Percentiles rank a stretch among this genome's conserved stretches.
Conservation (phyloP, 2,797 vertebrate species). For the Rhynchotus rufescens region DNA sequence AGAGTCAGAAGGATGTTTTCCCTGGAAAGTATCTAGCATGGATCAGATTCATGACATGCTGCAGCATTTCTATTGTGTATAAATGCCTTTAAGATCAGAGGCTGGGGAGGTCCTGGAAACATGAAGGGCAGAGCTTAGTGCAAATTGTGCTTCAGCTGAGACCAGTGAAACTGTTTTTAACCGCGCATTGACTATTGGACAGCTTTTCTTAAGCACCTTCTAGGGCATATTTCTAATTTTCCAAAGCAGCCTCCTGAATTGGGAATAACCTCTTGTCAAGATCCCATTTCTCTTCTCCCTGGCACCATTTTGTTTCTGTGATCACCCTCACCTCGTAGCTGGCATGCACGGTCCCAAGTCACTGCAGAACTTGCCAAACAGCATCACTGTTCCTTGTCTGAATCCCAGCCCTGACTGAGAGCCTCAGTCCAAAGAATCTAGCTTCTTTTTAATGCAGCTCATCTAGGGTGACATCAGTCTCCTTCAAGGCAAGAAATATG, state of each 20-base stretch:
- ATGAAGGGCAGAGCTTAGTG: not conserved
- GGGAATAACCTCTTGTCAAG: not conserved
- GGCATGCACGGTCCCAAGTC: not conserved
- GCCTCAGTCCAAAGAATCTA: not conserved
- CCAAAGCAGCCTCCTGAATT: not conserved
- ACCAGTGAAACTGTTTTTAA: not conserved
- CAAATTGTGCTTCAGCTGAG: not conserved
- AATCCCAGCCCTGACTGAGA: not conserved
- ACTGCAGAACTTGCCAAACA: not conserved
- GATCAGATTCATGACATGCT: not conserved
- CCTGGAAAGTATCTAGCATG: not conserved
- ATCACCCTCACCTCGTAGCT: not conserved
- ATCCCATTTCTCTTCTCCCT: not conserved
- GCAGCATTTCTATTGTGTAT: not conserved
- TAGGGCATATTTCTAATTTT: not conserved
- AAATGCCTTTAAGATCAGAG: not conserved
- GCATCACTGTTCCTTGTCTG: not conserved
- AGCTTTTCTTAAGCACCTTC: not conserved
- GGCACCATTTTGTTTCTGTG: not conserved
- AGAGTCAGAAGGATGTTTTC: not conserved
- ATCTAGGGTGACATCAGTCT: not conserved
- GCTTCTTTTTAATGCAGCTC: not conserved
- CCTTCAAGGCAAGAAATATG: slow-evolving; percentile 12
- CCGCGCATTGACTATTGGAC: not conserved
- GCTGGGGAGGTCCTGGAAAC: not conserved